phyloP scores from a whole-genome alignment of 2,113 vertebrate genomes.

The Asarcornis scutulata region DNA sequence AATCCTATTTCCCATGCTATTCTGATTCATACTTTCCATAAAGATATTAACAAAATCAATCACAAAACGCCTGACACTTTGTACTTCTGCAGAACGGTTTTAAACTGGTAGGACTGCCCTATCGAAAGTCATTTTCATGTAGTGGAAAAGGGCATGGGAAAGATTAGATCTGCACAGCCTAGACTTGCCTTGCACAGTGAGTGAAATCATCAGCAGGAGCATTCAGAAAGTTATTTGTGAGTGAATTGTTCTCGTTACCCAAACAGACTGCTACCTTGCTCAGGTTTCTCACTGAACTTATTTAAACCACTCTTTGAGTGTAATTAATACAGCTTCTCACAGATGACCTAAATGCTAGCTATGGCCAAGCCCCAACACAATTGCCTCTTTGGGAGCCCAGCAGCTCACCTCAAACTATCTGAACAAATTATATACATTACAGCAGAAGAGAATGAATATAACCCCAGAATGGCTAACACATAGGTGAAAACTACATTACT shows the following conservation, averaged over 20 bases:
- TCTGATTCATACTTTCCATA: slow-evolving; percentile 50
- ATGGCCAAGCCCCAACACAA: background rate
- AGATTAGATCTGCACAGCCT: slow-evolving; percentile 15
- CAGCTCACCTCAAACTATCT: background rate
- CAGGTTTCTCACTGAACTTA: background rate
- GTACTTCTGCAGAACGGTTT: background rate
- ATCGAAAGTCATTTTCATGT: background rate
- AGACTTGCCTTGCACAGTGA: background rate
- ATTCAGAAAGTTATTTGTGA: background rate
- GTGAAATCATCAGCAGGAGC: background rate
- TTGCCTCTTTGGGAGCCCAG: background rate
- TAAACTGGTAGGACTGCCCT: slow-evolving; percentile 17
- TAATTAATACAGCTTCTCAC: background rate
- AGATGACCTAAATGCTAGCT: background rate
- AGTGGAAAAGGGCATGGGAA: slow-evolving; percentile 38
- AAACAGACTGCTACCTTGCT: background rate
- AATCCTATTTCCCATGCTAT: slow-evolving; percentile 19
- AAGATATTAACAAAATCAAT: slow-evolving; percentile 47
- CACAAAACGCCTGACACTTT: background rate
- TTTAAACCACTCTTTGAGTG: background rate
- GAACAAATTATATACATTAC: background rate
- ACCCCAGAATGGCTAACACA: background rate
- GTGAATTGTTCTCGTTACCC: background rate
- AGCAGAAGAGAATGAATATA: background rate
- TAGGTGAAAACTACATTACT: background rate